These are phyloP conservation scores for Drosophila austrosaltans DNA, from an alignment of 2,888 invertebrate genomes.

Conservation along the genomic window DNA sequence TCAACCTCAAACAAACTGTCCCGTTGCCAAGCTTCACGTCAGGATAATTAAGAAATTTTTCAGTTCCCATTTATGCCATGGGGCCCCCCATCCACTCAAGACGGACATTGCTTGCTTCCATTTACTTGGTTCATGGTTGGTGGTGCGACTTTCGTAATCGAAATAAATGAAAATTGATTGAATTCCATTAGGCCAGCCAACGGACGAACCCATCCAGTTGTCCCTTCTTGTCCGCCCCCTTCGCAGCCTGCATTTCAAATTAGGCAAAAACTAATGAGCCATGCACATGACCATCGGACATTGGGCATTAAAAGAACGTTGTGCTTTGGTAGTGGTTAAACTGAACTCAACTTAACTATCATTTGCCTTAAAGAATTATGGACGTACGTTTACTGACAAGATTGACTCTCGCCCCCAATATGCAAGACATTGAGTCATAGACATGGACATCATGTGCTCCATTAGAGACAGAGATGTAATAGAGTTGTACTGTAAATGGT, in stretches of 20 bases:
- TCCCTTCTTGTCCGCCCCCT: conserved; percentile 15
- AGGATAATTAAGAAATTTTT: conserved; percentile 77
- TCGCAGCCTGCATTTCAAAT: conserved; percentile 69
- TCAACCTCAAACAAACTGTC: conserved; percentile 46
- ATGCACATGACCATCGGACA: conserved; percentile 56
- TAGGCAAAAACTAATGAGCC: conserved; percentile 75
- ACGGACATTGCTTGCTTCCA: conserved; percentile 21
- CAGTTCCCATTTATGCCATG: conserved; percentile 55
- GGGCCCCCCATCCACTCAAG: conserved; percentile 4
- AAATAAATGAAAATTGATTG: conserved; percentile 82
- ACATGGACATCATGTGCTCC: conserved; percentile 48
- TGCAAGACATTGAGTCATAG: conserved; percentile 14
- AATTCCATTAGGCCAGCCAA: conserved; percentile 71
- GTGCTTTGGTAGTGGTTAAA: conserved; percentile 3
- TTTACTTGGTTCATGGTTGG: conserved; percentile 27
- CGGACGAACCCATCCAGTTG: conserved; percentile 2
- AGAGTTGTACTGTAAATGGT: background rate
- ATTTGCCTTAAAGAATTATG: conserved; percentile 38
- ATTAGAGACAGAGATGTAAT: conserved; percentile 33
- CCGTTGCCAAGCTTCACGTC: conserved; percentile 58
- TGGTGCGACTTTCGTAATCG: conserved; percentile 74
- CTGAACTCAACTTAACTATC: conserved; percentile 39
- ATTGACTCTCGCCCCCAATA: background rate
- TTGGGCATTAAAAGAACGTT: conserved; percentile 39
- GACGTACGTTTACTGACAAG: background rate